A percentile compares a stretch with the other conserved stretches of the same genome.
Evolutionary conservation across 2,797 vertebrate genomes (phyloP).

Genomic region (Gobio occitaniae): DNA sequence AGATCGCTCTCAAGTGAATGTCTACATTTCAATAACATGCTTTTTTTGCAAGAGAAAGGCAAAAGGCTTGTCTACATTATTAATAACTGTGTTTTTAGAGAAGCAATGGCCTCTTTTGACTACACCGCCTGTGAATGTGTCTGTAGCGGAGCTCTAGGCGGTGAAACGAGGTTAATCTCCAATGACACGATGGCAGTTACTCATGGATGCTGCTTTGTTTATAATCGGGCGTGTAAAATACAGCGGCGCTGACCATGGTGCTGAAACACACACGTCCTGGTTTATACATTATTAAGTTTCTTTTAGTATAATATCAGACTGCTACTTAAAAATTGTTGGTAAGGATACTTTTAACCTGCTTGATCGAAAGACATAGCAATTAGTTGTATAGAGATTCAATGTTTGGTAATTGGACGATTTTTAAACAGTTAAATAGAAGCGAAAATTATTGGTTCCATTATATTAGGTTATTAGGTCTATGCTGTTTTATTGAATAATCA

Average conservation of each 20-base stretch:
- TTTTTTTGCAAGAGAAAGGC: not conserved
- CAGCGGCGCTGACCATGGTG: slow-evolving; percentile 57
- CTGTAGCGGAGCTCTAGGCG: slow-evolving; percentile 21
- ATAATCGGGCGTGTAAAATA: slow-evolving; percentile 38
- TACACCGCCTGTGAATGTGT: slow-evolving; percentile 25
- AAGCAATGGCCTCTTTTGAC: slow-evolving; percentile 17
- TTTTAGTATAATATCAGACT: not conserved
- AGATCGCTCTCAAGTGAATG: slow-evolving; percentile 15
- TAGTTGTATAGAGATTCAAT: not conserved
- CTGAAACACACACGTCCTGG: slow-evolving; percentile 48
- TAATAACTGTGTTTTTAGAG: slow-evolving; percentile 3
- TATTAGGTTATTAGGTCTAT: not conserved
- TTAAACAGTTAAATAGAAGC: not conserved
- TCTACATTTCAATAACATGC: slow-evolving; percentile 31
- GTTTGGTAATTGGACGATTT: not conserved
- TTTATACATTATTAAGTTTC: not conserved
- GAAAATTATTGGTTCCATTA: not conserved
- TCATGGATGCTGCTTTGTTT: slow-evolving; percentile 46
- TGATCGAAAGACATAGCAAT: not conserved
- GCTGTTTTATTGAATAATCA: slow-evolving; percentile 7
- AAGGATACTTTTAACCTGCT: not conserved
- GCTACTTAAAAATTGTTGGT: not conserved
- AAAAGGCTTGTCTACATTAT: slow-evolving; percentile 7
- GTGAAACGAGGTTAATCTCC: slow-evolving; percentile 59
- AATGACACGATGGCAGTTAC: slow-evolving; percentile 50